Conservation (phyloP, 2,797 vertebrate genomes). For the Adelosebastes latens region DNA sequence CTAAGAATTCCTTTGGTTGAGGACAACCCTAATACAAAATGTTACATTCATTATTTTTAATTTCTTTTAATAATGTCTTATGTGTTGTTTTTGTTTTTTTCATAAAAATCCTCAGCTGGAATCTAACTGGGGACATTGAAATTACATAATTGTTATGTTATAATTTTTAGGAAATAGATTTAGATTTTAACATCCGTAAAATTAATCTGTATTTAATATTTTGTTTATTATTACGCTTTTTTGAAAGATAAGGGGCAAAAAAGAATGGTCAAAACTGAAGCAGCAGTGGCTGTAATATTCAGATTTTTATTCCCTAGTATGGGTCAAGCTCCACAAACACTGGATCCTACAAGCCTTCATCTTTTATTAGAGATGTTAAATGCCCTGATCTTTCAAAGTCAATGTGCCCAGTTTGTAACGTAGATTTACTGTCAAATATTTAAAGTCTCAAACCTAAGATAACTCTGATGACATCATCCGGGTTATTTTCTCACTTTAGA, state of each 20-base stretch:
- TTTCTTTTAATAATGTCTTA: background rate
- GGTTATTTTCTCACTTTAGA: background rate
- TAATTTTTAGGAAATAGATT: background rate
- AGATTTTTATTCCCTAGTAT: background rate
- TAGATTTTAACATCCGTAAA: background rate
- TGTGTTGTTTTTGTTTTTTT: background rate
- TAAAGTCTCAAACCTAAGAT: background rate
- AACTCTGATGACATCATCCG: background rate
- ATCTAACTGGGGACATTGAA: background rate
- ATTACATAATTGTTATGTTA: background rate
- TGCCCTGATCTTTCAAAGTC: background rate
- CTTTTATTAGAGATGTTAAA: background rate
- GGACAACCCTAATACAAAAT: no score
- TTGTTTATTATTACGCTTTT: background rate
- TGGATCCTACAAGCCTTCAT: background rate
- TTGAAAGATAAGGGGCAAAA: background rate
- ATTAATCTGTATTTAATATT: background rate
- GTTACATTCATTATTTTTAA: background rate
- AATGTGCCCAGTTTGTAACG: background rate
- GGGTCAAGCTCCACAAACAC: no score
- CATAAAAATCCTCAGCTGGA: background rate
- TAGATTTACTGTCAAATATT: background rate
- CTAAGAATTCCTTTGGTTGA: no score
- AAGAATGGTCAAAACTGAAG: background rate
- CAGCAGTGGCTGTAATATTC: background rate